Evolutionary conservation across 2,888 invertebrate species (phyloP), one percentile per base, ranked within the genome.

Genomic region (Chelonus formosanus): DNA sequence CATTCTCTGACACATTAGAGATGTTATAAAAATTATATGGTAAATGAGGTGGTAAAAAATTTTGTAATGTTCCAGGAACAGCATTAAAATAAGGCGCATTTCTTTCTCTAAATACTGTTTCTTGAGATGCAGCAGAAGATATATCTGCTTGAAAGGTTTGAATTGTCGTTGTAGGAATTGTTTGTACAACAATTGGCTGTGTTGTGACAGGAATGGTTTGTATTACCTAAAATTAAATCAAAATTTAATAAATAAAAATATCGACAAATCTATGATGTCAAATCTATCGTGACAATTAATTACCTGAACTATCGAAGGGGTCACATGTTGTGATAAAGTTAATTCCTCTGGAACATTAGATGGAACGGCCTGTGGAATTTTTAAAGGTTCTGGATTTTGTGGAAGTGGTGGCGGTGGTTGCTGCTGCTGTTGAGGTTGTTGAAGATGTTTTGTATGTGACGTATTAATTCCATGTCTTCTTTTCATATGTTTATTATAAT

Each of bases 401-500:
- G 2, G 67, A 69, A 2, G 73, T 40, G 60, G 63, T 54, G 1
- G 64, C 35, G 8, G 65, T 64, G 31, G 71, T 20, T 64, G 64
- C 31, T 43, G 61, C 1, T 56, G 63, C n/a, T 44, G 63, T 31
- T 36, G 73, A 50, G 80, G 78, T 20, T 72, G 72, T 43, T 76
- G 79, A 5, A 78, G 65, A 67, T 81, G 77, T 65, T 83, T 83
- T 3, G 80, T 76, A 47, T 87, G 86, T 0, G 89, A 88, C 0
- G 89, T 84, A 71, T 88, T 88, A 67, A 88, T 87, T 44, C 89
- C 89, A 70, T 92, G 92, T 36, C 92, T 85, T 35, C 92, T 84
- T 82, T 92, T 92, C 90, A 92, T 92, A 78, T 93, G 93, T 74
- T 93, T 93, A 75, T 92, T 92, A 75, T 92, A 92, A 83, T 93